phyloP scores from a whole-genome alignment of 2,113 vertebrate genomes.

The Mesoclemmys tuberculata region DNA sequence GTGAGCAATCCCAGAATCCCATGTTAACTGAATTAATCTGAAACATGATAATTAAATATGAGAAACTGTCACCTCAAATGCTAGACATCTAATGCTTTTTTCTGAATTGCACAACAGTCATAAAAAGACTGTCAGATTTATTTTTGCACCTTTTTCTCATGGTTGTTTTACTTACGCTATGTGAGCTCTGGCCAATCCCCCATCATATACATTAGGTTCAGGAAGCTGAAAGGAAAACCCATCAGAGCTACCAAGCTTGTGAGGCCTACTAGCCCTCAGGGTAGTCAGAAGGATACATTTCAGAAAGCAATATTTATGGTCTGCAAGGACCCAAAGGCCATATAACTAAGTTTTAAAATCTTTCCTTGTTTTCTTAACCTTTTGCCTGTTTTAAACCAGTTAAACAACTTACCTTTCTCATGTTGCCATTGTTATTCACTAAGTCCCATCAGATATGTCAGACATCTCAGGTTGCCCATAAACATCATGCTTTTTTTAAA shows the following conservation, averaged over 20 bases:
- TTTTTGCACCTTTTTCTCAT: neutral
- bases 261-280: neutral
- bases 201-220: neutral
- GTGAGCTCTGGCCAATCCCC: neutral
- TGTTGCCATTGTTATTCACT: neutral
- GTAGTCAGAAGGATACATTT: neutral
- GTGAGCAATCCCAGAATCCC: neutral
- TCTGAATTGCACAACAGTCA: neutral
- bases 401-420: slow-evolving; percentile 12
- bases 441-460: neutral
- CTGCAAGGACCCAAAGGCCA: neutral
- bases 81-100: neutral
- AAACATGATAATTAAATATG: slow-evolving; percentile 31
- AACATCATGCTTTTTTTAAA: slow-evolving; percentile 45
- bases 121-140: neutral
- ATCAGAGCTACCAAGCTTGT: neutral
- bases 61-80: slow-evolving; percentile 16
- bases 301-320: slow-evolving; percentile 1
- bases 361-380: neutral
- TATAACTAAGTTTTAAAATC: neutral
- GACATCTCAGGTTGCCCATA: slow-evolving; percentile 33
- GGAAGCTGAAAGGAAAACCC: neutral
- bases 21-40: neutral
- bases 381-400: neutral
- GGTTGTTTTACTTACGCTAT: neutral